phyloP scores from a whole-genome alignment of 2,888 invertebrate species.

The Torymus aiolomorphi region DNA sequence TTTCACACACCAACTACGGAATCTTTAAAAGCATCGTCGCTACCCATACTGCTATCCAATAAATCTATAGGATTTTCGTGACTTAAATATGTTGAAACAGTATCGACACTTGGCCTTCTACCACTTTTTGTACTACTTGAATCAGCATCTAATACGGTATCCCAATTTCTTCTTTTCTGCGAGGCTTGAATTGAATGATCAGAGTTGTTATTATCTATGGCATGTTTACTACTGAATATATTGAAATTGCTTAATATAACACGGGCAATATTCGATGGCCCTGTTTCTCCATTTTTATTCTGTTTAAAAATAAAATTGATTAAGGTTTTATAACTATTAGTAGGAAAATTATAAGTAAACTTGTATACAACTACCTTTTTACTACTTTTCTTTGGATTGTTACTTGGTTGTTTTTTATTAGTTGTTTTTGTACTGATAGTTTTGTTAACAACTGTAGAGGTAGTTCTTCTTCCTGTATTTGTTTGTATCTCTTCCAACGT shows the following conservation, averaged over 20 bases:
- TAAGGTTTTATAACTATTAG: neutral
- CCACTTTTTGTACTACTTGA: conserved; percentile 86
- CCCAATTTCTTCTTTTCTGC: conserved; percentile 71
- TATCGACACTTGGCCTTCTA: conserved; percentile 89
- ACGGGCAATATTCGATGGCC: conserved; percentile 82
- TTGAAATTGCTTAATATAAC: conserved; percentile 89
- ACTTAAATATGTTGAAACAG: conserved; percentile 92
- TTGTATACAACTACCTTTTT: conserved; percentile 68
- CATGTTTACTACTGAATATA: conserved; percentile 82
- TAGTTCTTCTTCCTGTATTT: conserved; percentile 58
- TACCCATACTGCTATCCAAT: conserved; percentile 83
- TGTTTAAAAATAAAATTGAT: conserved; percentile 51
- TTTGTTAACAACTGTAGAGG: conserved; percentile 63
- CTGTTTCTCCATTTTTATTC: conserved; percentile 75
- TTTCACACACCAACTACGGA: conserved; percentile 76
- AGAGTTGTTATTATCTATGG: conserved; percentile 64
- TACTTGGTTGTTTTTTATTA: conserved; percentile 69
- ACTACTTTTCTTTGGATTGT: conserved; percentile 74
- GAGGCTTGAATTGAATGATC: conserved; percentile 64
- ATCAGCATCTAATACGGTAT: conserved; percentile 80
- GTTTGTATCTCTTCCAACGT: conserved; percentile 76
- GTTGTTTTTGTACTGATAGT: conserved; percentile 65
- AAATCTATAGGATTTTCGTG: conserved; percentile 87
- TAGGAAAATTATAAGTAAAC: neutral
- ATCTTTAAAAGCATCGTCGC: conserved; percentile 83